Base-by-base conservation (phyloP, 1,140 invertebrate genomes). In the Teleogryllus occipitalis region DNA sequence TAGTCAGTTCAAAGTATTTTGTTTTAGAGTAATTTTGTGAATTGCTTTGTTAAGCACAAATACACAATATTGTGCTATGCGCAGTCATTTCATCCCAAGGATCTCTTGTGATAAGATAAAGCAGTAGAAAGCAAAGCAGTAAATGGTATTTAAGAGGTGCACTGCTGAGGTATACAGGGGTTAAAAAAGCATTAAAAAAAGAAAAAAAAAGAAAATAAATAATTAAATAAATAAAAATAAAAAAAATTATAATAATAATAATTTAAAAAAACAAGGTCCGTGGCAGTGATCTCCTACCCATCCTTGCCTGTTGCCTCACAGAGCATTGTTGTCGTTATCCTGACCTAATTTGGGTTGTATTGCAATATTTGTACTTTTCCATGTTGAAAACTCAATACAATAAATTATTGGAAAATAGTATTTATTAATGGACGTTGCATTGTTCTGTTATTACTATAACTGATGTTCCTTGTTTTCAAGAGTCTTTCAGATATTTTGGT, bases 321-420 rank as follows among this genome's bases (percentile, higher is more conserved):
- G 80, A 80, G 79, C 80, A 80, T 82, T 83, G 82, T 85, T 85
- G 81, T 85, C 85, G 81, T 84, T 86, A 84, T 82, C 83, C 81
- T 82, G 82, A 83, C 83, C 84, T 86, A 86, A 85, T 86, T 73
- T 87, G 85, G 85, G 85, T 86, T 87, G 85, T 87, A 87, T 85
- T 85, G 85, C 86, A 87, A 86, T 87, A 87, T 87, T 87, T 87
- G 86, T 87, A 87, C 85, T 87, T 87, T 87, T 87, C 86, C 86
- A 87, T 87, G 86, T 87, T 86, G 84, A 85, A 83, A 84, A 83
- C 83, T 86, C 84, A 86, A 79, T 83, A 85, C 82, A 86, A 85
- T 84, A 86, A 86, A 85, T 83, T 84, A 83, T 85, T 83, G 82
- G 82, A 83, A 85, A 83, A 75, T 79, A 74, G 47, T 76, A 39